Base-by-base conservation (phyloP, 2,888 invertebrate genomes). In the Tridacna crocea region DNA sequence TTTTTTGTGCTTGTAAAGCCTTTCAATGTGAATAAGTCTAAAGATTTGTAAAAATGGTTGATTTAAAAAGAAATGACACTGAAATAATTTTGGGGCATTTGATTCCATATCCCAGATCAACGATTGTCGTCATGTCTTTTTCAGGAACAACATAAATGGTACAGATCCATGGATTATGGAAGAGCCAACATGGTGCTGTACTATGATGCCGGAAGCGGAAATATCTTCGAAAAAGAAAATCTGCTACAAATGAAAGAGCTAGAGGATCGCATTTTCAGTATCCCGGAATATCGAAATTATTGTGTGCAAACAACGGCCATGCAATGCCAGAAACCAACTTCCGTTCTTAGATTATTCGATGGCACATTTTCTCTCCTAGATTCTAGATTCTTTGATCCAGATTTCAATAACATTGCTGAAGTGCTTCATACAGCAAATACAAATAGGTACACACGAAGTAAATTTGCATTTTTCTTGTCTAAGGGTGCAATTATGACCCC, bases 281-380 rank as follows among this genome's bases (percentile, higher is more conserved):
- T 82, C 12, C 60, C 76, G n/a, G 78, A 80, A 17, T 90, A 89
- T 78, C 66, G 48, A 0, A 65, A 84, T 19, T 84, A 80, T 19
- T 89, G 88, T 65, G 88, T 84, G 13, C 73, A 85, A 12, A 75
- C 76, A 1, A 22, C 51, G 13, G 26, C 47, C 13, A 65, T 78
- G 78, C 19, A 24, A 10, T 78, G 78, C n/a, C 51, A 72, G 19
- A 78, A 65, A 51, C 78, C 78, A 60, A 82, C 78, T 24, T 91
- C 91, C 0, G 78, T 91, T 13, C 73, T 91, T 10, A 80, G 91
- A 10, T 88, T 88, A 27, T 92, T 92, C 76, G 92, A 92, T 68
- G 92, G 92, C 4, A 88, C 90, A 0, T 87, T 83, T 51, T 66
- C 83, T 8, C n/a, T 70, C 58, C 58, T 89, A 12, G 82, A 88